These are phyloP conservation scores for Sciurus carolinensis DNA, from an alignment of 2,797 vertebrate genomes.

Conservation along the genomic window DNA sequence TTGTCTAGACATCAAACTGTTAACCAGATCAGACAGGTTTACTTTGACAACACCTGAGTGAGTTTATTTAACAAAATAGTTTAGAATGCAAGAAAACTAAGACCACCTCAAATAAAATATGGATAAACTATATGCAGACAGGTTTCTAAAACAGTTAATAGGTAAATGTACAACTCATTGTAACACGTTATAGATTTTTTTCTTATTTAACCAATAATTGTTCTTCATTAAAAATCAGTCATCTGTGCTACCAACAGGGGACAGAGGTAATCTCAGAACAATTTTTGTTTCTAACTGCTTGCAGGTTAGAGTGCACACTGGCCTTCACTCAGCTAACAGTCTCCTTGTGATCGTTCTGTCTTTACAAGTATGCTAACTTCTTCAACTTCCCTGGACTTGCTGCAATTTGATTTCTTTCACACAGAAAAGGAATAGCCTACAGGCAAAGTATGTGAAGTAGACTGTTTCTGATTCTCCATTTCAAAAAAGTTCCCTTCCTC, in stretches of 20 bases:
- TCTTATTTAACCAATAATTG: conserved; percentile 34
- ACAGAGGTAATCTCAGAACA: not conserved
- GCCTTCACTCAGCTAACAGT: not conserved
- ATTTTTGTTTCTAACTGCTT: conserved; percentile 13
- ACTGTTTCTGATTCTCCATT: conserved; percentile 29
- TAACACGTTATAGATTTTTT: conserved; percentile 45
- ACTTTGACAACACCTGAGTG: conserved; percentile 3
- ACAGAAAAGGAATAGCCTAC: conserved; percentile 27
- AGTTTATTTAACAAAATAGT: conserved; percentile 22
- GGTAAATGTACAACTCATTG: conserved; percentile 29
- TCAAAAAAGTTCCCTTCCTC: conserved; percentile 26
- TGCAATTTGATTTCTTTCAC: conserved; percentile 60
- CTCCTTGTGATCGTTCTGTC: not conserved
- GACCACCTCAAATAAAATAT: conserved; percentile 23
- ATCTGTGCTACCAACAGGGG: not conserved
- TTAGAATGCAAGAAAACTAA: conserved; percentile 44
- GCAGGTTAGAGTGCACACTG: not conserved
- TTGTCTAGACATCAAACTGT: not conserved
- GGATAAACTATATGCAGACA: not conserved
- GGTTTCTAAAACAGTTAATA: not conserved
- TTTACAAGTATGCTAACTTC: not conserved
- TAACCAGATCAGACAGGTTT: not conserved
- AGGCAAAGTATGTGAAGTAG: conserved; percentile 12
- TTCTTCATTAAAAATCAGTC: conserved; percentile 40
- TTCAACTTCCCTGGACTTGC: not conserved